Evolutionary conservation across 2,888 invertebrate species (phyloP).

Genomic region (Limnephilus marmoratus): DNA sequence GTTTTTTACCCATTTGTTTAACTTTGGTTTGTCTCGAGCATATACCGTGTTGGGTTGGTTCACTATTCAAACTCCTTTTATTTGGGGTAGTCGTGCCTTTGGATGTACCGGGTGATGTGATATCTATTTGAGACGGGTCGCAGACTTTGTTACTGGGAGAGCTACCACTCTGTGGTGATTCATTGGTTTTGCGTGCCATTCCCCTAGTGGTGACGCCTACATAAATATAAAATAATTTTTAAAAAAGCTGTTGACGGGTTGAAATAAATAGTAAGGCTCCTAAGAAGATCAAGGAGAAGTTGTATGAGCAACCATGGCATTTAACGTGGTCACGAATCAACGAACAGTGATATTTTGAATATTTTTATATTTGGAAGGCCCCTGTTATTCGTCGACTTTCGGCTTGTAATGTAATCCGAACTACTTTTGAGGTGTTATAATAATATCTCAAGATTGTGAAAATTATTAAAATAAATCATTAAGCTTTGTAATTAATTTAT

Average conservation of each 20-base stretch:
- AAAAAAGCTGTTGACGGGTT: not conserved
- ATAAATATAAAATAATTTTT: not conserved
- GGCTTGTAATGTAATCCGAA: not conserved
- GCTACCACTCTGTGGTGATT: not conserved
- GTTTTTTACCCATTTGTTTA: constrained; percentile 11
- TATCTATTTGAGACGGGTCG: not conserved
- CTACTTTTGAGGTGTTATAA: too few species aligned
- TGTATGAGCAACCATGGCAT: not conserved
- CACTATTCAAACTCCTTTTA: not conserved
- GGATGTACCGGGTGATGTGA: not conserved
- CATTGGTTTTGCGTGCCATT: constrained; percentile 44
- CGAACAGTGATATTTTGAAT: too few species aligned
- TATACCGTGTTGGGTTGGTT: not conserved
- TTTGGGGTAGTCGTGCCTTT: not conserved
- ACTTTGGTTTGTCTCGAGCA: not conserved
- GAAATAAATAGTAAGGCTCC: too few species aligned
- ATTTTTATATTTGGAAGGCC: too few species aligned
- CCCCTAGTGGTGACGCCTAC: constrained; percentile 55
- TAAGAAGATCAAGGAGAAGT: too few species aligned
- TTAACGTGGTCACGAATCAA: not conserved
- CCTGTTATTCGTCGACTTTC: too few species aligned
- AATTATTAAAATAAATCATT: too few species aligned
- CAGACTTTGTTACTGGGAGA: not conserved
- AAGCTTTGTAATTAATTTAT: too few species aligned
- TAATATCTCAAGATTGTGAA: too few species aligned